A percentile compares a stretch with the other conserved stretches of the same genome.
phyloP scores from a whole-genome alignment of 2,113 vertebrate species.

The Trachemys scripta region DNA sequence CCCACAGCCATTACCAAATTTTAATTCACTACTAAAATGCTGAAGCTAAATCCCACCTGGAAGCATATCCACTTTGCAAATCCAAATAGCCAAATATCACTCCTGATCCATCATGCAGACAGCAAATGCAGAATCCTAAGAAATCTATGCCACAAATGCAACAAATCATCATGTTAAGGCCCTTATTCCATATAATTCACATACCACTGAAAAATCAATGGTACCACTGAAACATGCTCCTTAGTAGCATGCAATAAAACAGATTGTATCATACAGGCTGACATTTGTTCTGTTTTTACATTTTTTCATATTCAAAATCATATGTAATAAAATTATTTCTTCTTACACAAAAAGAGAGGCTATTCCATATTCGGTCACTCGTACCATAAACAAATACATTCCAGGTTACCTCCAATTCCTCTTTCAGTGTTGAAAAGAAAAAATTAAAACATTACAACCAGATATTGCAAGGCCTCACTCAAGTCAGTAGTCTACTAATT shows the following conservation, averaged over 20 bases:
- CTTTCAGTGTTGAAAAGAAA: background rate
- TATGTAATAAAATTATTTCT: rapidly evolving
- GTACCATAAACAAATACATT: background rate
- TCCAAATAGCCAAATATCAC: background rate
- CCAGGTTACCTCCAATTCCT: background rate
- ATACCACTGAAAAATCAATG: background rate
- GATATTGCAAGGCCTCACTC: background rate
- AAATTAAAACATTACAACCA: background rate
- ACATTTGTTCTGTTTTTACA: background rate
- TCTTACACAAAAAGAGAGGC: rapidly evolving
- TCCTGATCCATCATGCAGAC: background rate
- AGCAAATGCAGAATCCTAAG: background rate
- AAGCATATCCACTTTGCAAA: background rate
- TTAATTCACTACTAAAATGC: background rate
- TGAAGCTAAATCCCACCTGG: background rate
- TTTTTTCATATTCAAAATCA: background rate
- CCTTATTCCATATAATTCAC: background rate
- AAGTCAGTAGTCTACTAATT: rapidly evolving
- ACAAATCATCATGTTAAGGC: rapidly evolving
- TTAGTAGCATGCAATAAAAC: rapidly evolving
- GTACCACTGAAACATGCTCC: background rate
- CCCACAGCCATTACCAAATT: background rate
- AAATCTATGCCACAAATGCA: rapidly evolving
- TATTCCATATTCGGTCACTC: background rate
- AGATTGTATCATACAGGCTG: rapidly evolving